These are phyloP conservation scores for Engystomops pustulosus DNA, from an alignment of 2,113 vertebrate genomes.

Conservation along the genomic window DNA sequence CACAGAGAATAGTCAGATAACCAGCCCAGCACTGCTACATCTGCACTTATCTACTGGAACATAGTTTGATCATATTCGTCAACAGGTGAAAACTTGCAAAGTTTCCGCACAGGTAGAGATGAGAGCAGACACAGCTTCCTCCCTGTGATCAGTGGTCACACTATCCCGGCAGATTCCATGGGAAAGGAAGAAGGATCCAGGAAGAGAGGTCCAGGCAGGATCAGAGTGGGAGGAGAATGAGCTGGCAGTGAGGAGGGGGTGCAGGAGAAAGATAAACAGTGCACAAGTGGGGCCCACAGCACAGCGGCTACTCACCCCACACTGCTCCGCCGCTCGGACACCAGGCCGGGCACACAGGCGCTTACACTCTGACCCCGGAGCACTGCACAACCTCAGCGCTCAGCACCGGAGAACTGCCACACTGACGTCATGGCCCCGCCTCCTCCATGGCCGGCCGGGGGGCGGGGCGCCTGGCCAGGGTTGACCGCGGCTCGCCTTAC, in stretches of 20 bases:
- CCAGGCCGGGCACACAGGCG: not conserved
- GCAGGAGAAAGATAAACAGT: not conserved
- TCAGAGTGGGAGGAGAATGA: constrained; percentile 9
- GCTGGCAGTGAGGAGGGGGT: not conserved
- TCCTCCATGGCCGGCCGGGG: constrained; percentile 6
- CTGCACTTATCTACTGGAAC: not conserved
- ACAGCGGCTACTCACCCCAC: constrained; percentile 30
- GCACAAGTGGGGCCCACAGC: not conserved
- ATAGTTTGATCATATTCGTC: not conserved
- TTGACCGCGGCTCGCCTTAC: not conserved
- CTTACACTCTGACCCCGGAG: constrained; percentile 20
- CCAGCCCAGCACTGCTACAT: too few relatives aligned
- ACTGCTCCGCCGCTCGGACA: not conserved
- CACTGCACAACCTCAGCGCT: constrained; percentile 32
- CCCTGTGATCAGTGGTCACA: not conserved
- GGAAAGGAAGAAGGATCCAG: constrained; percentile 19
- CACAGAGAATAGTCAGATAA: too few relatives aligned
- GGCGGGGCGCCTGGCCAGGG: not conserved
- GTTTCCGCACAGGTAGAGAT: not conserved
- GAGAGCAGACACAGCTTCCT: not conserved
- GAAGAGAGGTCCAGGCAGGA: constrained; percentile 16
- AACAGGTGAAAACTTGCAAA: not conserved
- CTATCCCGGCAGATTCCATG: not conserved
- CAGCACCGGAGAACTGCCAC: constrained; percentile 20
- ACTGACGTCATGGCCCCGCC: constrained; percentile 37